phyloP scores from a whole-genome alignment of 2,888 invertebrate genomes.

The Pseudanteris insignis region DNA sequence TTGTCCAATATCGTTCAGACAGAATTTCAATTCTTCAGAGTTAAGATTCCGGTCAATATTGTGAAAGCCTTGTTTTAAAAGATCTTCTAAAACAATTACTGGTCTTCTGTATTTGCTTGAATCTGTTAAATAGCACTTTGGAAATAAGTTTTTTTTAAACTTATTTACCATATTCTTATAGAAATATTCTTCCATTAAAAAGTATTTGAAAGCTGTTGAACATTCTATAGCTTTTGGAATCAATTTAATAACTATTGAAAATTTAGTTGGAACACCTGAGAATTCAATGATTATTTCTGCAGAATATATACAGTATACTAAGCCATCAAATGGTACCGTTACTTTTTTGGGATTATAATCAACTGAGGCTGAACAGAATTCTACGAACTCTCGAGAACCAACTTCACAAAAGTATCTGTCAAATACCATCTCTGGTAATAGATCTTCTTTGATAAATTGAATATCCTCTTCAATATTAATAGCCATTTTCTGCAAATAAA shows the following conservation, averaged over 20 bases:
- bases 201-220: slow-evolving; percentile 44
- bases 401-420: slow-evolving; percentile 59
- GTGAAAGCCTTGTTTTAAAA: slow-evolving; percentile 49
- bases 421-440: slow-evolving; percentile 59
- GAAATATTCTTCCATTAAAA: slow-evolving; percentile 60
- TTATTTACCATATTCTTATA: slow-evolving; percentile 53
- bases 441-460: slow-evolving; percentile 51
- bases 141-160: slow-evolving; percentile 45
- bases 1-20: slow-evolving; percentile 49
- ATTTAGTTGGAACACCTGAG: slow-evolving; percentile 52
- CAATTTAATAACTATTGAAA: slow-evolving; percentile 56
- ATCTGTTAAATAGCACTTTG: slow-evolving; percentile 56
- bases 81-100: slow-evolving; percentile 57
- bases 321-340: slow-evolving; percentile 5
- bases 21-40: slow-evolving; percentile 51
- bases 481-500: slow-evolving; percentile 16
- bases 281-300: slow-evolving; percentile 51
- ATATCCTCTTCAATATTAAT: background rate
- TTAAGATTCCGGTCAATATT: slow-evolving; percentile 45
- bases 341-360: slow-evolving; percentile 28
- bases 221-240: slow-evolving; percentile 30
- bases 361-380: slow-evolving; percentile 51
- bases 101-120: slow-evolving; percentile 58
- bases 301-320: slow-evolving; percentile 40
- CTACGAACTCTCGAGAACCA: slow-evolving; percentile 60